Conservation (phyloP, 2,888 invertebrate genomes). For the Conops quadrifasciatus region DNA sequence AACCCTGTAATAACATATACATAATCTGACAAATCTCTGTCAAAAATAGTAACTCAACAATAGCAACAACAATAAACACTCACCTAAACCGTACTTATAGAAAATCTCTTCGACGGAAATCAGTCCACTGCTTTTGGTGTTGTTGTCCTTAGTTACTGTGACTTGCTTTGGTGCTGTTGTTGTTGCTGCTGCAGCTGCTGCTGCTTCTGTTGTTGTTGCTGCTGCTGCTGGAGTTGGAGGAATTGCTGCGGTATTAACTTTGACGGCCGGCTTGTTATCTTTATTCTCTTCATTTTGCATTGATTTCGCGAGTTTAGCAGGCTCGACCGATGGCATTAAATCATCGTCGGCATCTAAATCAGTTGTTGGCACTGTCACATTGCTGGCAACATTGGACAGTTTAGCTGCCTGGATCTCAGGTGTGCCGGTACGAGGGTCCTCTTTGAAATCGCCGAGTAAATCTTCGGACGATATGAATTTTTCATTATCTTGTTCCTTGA, state of each 20-base stretch:
- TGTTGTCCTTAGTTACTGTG: slow-evolving; percentile 32
- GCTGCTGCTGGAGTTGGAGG: slow-evolving; percentile 31
- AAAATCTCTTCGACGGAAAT: slow-evolving; percentile 71
- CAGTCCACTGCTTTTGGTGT: slow-evolving; percentile 43
- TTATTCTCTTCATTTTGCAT: slow-evolving; percentile 39
- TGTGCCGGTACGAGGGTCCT: slow-evolving; percentile 55
- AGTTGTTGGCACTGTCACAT: slow-evolving; percentile 47
- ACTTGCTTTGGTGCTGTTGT: slow-evolving; percentile 44
- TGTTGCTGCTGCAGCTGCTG: slow-evolving; percentile 12
- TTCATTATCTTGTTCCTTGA: slow-evolving; percentile 64
- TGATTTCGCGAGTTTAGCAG: slow-evolving; percentile 18
- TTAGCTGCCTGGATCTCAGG: slow-evolving; percentile 47
- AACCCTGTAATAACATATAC: no score
- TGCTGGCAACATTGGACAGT: slow-evolving; percentile 18
- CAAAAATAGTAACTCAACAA: no score
- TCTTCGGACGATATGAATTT: slow-evolving; percentile 65
- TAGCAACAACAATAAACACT: slow-evolving; percentile 58
- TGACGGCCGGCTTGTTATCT: slow-evolving; percentile 25
- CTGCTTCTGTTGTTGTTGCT: slow-evolving; percentile 41
- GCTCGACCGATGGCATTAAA: slow-evolving; percentile 41
- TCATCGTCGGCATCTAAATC: slow-evolving; percentile 57
- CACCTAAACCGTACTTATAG: slow-evolving; percentile 73
- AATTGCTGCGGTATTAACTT: slow-evolving; percentile 36
- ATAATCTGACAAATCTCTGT: no score
- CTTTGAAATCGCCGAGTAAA: slow-evolving; percentile 61